Evolutionary conservation across 2,797 vertebrate genomes (phyloP).

Genomic region (Anniella stebbinsi): DNA sequence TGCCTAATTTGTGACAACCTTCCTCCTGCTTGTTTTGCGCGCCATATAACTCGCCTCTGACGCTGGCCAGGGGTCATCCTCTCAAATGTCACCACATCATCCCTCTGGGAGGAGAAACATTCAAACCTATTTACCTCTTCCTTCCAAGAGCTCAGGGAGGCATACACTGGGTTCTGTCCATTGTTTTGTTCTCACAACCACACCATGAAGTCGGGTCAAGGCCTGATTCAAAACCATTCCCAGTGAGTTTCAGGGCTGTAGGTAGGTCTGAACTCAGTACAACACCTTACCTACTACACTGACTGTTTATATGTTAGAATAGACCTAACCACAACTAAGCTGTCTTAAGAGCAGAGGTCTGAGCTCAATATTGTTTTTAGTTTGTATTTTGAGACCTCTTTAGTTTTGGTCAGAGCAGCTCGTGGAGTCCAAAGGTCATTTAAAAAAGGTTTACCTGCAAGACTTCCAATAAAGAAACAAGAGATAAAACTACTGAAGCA

Average conservation of each 20-base stretch:
- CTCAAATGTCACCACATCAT: neutral
- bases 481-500: neutral
- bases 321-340: neutral
- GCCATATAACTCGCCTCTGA: neutral
- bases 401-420: neutral
- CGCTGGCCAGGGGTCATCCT: neutral
- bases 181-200: neutral
- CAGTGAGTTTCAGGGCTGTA: neutral
- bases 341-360: neutral
- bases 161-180: too few relatives aligned
- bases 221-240: neutral
- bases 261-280: neutral
- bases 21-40: neutral
- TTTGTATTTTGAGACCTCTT: neutral
- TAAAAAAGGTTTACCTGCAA: neutral
- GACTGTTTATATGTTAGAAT: neutral
- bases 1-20: neutral
- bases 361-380: neutral
- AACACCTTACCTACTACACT: neutral
- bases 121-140: neutral
- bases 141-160: neutral
- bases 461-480: neutral
- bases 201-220: neutral
- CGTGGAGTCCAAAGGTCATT: neutral
- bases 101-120: neutral